phyloP scores from a whole-genome alignment of 2,113 vertebrate genomes.

The Piaya cayana region DNA sequence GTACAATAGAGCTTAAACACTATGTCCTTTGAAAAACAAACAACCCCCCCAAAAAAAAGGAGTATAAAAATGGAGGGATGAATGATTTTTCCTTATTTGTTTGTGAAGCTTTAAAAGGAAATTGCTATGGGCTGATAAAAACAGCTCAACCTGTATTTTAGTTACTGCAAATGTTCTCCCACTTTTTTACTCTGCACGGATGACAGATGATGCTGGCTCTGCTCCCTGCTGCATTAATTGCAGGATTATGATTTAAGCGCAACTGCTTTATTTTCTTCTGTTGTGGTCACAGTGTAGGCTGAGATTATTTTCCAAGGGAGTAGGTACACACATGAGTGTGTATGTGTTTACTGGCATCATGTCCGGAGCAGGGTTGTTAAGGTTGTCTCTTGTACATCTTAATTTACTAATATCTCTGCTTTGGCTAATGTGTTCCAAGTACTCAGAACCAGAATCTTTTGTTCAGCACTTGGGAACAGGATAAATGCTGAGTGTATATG shows the following conservation, averaged over 20 bases:
- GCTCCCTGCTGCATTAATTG: constrained; percentile 5
- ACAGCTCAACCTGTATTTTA: background rate
- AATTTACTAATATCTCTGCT: background rate
- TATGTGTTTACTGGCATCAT: background rate
- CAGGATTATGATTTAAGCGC: background rate
- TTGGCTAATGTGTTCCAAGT: background rate
- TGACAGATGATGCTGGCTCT: constrained; percentile 7
- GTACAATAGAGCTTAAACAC: background rate
- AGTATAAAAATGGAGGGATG: background rate
- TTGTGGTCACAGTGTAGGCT: background rate
- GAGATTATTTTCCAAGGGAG: background rate
- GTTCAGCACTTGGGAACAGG: background rate
- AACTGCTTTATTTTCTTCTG: background rate
- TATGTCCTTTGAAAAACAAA: background rate
- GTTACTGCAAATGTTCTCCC: background rate
- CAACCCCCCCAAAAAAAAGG: no score
- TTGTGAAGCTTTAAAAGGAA: background rate
- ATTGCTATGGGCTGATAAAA: background rate
- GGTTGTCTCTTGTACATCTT: background rate
- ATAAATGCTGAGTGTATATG: background rate
- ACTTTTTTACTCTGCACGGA: background rate
- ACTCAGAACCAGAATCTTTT: background rate
- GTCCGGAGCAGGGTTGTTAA: background rate
- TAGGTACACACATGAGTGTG: background rate
- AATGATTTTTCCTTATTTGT: background rate